Percentiles rank a stretch among this genome's conserved stretches.
Conservation (phyloP, 2,888 invertebrate species). For the Andrena hattorfiana region DNA sequence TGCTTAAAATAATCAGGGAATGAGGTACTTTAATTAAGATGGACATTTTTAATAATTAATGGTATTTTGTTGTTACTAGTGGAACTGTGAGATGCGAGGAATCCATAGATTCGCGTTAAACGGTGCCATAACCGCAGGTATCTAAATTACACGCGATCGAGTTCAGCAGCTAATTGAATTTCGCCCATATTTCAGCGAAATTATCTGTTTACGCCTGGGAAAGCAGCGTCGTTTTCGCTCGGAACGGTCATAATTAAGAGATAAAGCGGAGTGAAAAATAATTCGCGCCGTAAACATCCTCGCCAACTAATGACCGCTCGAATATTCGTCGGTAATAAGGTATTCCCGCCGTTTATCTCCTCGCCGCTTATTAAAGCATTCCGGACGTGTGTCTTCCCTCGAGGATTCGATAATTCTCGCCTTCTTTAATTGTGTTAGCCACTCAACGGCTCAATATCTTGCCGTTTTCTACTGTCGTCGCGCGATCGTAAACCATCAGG, state of each 20-base stretch:
- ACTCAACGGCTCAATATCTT: conserved; percentile 17
- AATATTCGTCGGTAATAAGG: conserved; percentile 7
- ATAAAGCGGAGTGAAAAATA: conserved; percentile 4
- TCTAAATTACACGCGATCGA: neutral
- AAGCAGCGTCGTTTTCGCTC: neutral
- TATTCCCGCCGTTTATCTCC: conserved; percentile 10
- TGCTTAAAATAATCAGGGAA: no score
- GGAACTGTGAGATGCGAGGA: no score
- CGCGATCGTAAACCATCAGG: conserved; percentile 4
- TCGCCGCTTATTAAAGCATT: neutral
- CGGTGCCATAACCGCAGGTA: no score
- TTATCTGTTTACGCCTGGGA: neutral
- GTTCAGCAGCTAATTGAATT: neutral
- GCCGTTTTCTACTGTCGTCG: neutral
- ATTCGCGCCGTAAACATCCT: conserved; percentile 8
- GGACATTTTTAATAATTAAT: no score
- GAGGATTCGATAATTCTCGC: conserved; percentile 29
- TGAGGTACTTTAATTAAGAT: no score
- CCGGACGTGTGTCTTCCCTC: neutral
- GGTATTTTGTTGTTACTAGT: no score
- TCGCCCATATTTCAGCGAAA: neutral
- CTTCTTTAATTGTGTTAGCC: conserved; percentile 23
- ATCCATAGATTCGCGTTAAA: no score
- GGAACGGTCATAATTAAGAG: neutral
- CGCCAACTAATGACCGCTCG: conserved; percentile 5